phyloP scores from a whole-genome alignment of 1,140 invertebrate genomes.

The Drosophila funebris region DNA sequence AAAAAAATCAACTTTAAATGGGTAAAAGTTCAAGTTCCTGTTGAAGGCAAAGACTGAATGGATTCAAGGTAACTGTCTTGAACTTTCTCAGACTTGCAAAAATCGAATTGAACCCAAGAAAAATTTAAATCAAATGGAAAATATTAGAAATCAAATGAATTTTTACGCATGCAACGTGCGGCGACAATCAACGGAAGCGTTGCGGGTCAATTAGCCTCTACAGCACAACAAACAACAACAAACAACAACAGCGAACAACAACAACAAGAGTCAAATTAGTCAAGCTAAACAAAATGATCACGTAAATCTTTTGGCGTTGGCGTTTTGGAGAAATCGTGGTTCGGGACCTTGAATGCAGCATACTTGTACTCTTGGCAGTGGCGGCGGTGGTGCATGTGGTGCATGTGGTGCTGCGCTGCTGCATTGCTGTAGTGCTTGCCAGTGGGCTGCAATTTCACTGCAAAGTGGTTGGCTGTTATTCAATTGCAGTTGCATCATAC shows the following conservation, averaged over 20 bases:
- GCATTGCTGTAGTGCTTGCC: neutral
- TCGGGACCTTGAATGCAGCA: conserved; percentile 70
- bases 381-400: no score
- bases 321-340: conserved; percentile 66
- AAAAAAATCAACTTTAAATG: conserved; percentile 23
- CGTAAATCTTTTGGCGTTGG: conserved; percentile 60
- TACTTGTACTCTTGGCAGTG: neutral
- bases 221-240: conserved; percentile 19
- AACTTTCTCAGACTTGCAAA: conserved; percentile 60
- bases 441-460: conserved; percentile 58
- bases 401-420: conserved; percentile 9
- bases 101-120: conserved; percentile 9
- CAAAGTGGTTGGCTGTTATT: conserved; percentile 50
- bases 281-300: conserved; percentile 57
- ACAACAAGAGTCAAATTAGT: conserved; percentile 54
- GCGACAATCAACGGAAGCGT: conserved; percentile 73
- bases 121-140: conserved; percentile 58
- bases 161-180: conserved; percentile 62
- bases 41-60: neutral
- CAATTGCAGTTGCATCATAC: conserved; percentile 75
- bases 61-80: conserved; percentile 28
- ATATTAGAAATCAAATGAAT: conserved; percentile 56
- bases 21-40: conserved; percentile 9
- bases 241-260: neutral
- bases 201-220: conserved; percentile 59